A percentile compares a stretch with the other conserved stretches of the same genome.
phyloP scores from a whole-genome alignment of 2,113 vertebrate genomes.

The Athene noctua region DNA sequence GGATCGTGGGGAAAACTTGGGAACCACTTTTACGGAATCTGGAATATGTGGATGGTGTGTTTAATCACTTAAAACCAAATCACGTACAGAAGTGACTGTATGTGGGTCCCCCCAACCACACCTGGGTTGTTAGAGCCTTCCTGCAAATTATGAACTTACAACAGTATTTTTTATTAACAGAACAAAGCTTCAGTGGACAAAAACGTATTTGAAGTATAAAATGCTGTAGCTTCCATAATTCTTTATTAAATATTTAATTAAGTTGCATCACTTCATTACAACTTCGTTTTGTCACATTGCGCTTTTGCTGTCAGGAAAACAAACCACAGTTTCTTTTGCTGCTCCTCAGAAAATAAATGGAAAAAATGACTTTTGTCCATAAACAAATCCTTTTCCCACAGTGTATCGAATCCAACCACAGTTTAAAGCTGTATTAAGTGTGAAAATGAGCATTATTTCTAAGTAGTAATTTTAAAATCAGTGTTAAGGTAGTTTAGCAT shows the following conservation, averaged over 20 bases:
- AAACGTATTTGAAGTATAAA: conserved; percentile 50
- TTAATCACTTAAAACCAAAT: background rate
- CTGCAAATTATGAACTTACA: too few relatives aligned
- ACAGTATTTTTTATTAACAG: too few relatives aligned
- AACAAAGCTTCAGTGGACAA: conserved; percentile 16
- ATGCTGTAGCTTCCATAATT: conserved; percentile 55
- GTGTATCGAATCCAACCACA: conserved; percentile 36
- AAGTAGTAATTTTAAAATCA: conserved; percentile 2
- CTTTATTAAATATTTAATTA: conserved; percentile 76
- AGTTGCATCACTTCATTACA: conserved; percentile 71
- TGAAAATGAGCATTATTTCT: conserved; percentile 52
- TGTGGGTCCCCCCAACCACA: accelerated
- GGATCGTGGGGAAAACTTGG: background rate
- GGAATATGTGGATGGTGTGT: too few relatives aligned
- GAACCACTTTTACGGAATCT: background rate
- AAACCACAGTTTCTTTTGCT: conserved; percentile 33
- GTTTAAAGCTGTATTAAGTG: conserved; percentile 49
- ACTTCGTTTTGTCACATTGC: conserved; percentile 60
- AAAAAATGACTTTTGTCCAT: background rate
- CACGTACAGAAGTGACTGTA: too few relatives aligned
- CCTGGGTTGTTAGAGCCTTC: too few relatives aligned
- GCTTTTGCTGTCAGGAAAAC: conserved; percentile 61
- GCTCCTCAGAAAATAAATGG: conserved; percentile 49
- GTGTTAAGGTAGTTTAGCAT: conserved; percentile 29
- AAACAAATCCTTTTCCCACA: background rate